phyloP scores from a whole-genome alignment of 2,888 invertebrate species.

The Caenorhabditis sp. region DNA sequence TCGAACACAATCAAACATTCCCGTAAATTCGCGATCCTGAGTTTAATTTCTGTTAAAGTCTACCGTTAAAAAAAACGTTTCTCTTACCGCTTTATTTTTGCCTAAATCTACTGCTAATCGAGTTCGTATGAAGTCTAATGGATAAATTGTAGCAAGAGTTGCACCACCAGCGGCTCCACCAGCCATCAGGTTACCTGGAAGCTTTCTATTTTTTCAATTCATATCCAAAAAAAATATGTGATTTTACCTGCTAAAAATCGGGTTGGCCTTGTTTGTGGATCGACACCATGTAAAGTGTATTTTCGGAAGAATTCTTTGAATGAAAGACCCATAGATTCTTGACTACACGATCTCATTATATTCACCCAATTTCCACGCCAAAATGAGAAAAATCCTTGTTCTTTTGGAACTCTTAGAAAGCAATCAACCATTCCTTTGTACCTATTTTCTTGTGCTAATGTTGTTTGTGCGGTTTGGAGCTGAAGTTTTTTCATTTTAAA shows the following conservation, averaged over 20 bases:
- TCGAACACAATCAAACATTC: conserved; percentile 84
- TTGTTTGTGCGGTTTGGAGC: conserved; percentile 85
- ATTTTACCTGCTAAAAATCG: conserved; percentile 48
- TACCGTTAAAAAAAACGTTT: not conserved
- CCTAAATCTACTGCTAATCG: conserved; percentile 87
- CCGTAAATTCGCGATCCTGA: conserved; percentile 82
- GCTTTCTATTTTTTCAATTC: not conserved
- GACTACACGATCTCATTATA: conserved; percentile 72
- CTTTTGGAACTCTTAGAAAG: conserved; percentile 66
- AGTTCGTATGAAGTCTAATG: conserved; percentile 91
- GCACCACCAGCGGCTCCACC: conserved; percentile 93
- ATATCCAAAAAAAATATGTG: not conserved
- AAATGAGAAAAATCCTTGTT: conserved; percentile 72
- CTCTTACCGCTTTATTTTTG: conserved; percentile 76
- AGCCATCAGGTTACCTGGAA: conserved; percentile 80
- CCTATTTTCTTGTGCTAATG: conserved; percentile 79
- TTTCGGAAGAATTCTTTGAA: conserved; percentile 69
- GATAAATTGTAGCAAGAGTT: conserved; percentile 91
- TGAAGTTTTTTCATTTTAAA: conserved; percentile 48
- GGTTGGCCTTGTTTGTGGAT: conserved; percentile 42
- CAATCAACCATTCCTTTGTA: conserved; percentile 83
- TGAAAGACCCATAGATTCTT: conserved; percentile 67
- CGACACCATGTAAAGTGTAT: conserved; percentile 55
- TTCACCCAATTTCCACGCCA: conserved; percentile 75
- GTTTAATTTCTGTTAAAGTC: too few relatives aligned